Evolutionary conservation across 2,797 vertebrate species (phyloP), one percentile per base, ranked within the genome.

Genomic region (Columba guinea): DNA sequence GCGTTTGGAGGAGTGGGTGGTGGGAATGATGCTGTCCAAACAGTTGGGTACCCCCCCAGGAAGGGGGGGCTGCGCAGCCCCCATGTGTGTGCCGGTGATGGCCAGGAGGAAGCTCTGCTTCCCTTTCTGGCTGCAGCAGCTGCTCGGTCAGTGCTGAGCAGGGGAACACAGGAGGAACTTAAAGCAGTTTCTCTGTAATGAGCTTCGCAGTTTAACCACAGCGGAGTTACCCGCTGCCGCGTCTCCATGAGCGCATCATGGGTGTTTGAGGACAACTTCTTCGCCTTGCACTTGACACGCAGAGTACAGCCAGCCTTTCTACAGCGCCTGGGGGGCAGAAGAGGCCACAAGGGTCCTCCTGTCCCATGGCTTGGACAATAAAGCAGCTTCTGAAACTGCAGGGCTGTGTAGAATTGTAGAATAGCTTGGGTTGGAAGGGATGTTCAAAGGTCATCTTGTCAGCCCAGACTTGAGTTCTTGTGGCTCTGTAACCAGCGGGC

Each of bases 241-340:
- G 2, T 70, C 52, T 51, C 73, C 20, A 1, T 0, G 0, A 64
- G 65, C 24, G 16, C 0, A 5, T 53, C 37, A 5, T 0, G 30
- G 44, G 52, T 12, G 62, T n/a, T 74, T 59, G 74, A 55, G 58
- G 64, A n/a, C 28, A n/a, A 18, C 19, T 62, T 30, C 48, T 49
- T 56, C 23, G 60, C 22, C n/a, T 52, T 39, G 68, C 20, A 22
- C 5, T 0, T 15, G 46, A 21, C 32, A 17, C 39, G 24, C 18
- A 27, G 26, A 49, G 71, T 27, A 22, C 60, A 20, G 48, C 7
- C 74, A 86, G 37, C 37, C 71, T 37, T 23, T 53, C 26, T 2
- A 5, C 30, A 68, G 55, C 1, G 3, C 44, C 14, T 20, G 49
- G 12, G 41, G 28, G 28, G 27, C 41, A 55, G 41, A 20, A 56